Evolutionary conservation across 2,113 vertebrate genomes (phyloP).

Genomic region (Alosa alosa): DNA sequence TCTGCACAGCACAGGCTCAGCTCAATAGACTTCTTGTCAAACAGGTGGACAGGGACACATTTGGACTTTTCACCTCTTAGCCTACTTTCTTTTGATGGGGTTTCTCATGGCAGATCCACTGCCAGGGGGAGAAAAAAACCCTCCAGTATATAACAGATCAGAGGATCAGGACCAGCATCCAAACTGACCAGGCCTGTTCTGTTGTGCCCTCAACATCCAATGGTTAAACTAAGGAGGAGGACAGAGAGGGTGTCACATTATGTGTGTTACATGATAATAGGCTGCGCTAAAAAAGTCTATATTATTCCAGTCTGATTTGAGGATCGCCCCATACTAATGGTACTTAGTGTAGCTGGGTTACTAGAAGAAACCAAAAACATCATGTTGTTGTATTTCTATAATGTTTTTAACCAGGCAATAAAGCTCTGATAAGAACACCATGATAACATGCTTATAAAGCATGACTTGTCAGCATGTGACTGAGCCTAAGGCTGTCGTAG

Average conservation of each 20-base stretch:
- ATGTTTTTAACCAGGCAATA: background rate
- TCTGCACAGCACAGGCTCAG: background rate
- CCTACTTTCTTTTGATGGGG: background rate
- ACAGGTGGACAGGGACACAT: slow-evolving; percentile 34
- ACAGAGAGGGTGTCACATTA: background rate
- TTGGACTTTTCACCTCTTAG: background rate
- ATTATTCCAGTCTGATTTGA: background rate
- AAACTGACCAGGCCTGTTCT: background rate
- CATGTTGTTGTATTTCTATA: background rate
- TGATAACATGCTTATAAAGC: slow-evolving; percentile 2
- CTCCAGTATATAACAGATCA: background rate
- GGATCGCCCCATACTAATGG: background rate
- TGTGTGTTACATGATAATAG: background rate
- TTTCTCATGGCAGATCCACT: background rate
- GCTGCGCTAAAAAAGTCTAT: background rate
- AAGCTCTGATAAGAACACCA: background rate
- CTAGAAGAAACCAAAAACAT: no score
- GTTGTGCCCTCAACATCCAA: background rate
- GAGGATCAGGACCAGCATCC: background rate
- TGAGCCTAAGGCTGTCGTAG: background rate
- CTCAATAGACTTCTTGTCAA: slow-evolving; percentile 37
- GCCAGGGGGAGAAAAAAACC: background rate
- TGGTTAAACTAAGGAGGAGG: background rate
- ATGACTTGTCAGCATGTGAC: background rate
- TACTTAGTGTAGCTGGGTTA: background rate